Evolutionary conservation across 2,888 invertebrate genomes (phyloP).

Genomic region (Protophormia terraenovae): DNA sequence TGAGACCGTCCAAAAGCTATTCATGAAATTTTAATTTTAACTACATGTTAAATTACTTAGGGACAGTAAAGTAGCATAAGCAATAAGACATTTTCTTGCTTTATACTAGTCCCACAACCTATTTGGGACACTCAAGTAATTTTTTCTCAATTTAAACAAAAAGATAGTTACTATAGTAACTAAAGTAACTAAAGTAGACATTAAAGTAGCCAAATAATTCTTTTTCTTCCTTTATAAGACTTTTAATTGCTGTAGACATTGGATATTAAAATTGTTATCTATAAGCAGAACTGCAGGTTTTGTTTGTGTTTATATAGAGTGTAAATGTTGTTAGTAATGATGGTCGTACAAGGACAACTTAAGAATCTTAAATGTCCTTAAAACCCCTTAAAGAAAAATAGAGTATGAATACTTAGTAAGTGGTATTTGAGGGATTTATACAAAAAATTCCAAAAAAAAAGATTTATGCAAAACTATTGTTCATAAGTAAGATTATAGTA

Average conservation of each 20-base stretch:
- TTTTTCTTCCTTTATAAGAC: too few relatives aligned
- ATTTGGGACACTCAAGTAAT: too few relatives aligned
- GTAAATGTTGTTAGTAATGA: neutral
- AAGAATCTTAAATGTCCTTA: constrained; percentile 61
- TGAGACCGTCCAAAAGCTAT: too few relatives aligned
- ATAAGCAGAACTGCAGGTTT: constrained; percentile 13
- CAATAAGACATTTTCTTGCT: too few relatives aligned
- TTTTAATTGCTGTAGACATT: neutral
- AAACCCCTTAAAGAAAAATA: constrained; percentile 1
- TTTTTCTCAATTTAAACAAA: too few relatives aligned
- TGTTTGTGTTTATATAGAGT: neutral
- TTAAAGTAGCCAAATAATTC: too few relatives aligned
- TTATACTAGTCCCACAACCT: too few relatives aligned
- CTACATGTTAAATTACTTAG: too few relatives aligned
- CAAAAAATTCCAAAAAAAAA: constrained; percentile 21
- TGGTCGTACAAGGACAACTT: constrained; percentile 56
- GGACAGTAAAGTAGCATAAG: too few relatives aligned
- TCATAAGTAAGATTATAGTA: constrained; percentile 30
- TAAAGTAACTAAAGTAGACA: too few relatives aligned
- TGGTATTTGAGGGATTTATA: constrained; percentile 25
- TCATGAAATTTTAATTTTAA: too few relatives aligned
- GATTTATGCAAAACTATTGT: constrained; percentile 52
- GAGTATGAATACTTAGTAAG: constrained; percentile 21
- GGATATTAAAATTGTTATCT: constrained; percentile 5
- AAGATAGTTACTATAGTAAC: too few relatives aligned